Evolutionary conservation across 2,113 vertebrate genomes (phyloP).

Genomic region (Austrofundulus limnaeus): DNA sequence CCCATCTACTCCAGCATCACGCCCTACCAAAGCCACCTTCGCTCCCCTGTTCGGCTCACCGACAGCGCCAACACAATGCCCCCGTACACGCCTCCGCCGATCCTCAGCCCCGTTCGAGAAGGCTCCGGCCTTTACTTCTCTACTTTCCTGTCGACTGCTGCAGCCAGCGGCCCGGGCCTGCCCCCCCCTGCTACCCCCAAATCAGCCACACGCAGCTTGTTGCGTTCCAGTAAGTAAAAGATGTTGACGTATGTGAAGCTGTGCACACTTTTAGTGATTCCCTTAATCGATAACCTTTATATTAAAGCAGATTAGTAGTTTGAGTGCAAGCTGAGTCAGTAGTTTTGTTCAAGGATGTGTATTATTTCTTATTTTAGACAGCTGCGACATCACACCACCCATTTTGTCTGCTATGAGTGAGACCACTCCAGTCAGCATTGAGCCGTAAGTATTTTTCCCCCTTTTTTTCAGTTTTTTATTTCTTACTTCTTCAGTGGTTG

Average conservation of each 20-base stretch:
- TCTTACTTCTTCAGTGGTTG: not conserved
- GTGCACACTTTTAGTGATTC: conserved; percentile 1
- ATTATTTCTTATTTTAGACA: conserved; percentile 78
- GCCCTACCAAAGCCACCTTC: conserved; percentile 94
- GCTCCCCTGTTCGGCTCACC: conserved; percentile 89
- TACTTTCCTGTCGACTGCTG: conserved; percentile 86
- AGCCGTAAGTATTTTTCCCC: conserved; percentile 95
- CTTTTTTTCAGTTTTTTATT: not conserved
- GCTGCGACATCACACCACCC: conserved; percentile 92
- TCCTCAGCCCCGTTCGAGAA: conserved; percentile 96
- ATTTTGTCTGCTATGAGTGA: conserved; percentile 90
- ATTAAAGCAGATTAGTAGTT: not conserved
- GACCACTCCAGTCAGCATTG: conserved; percentile 95
- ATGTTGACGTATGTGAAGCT: not conserved
- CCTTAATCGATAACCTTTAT: not conserved
- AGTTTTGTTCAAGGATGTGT: not conserved
- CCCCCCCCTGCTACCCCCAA: conserved; percentile 92
- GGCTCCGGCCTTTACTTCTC: conserved; percentile 98
- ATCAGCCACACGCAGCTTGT: conserved; percentile 90
- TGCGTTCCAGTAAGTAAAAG: conserved; percentile 90
- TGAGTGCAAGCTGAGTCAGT: not conserved
- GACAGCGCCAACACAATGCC: conserved; percentile 92
- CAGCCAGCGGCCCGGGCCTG: conserved; percentile 77
- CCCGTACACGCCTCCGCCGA: conserved; percentile 95
- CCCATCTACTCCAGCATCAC: conserved; percentile 93